Conservation (phyloP, 1,140 invertebrate species). For the Dendroctonus ponderosae region DNA sequence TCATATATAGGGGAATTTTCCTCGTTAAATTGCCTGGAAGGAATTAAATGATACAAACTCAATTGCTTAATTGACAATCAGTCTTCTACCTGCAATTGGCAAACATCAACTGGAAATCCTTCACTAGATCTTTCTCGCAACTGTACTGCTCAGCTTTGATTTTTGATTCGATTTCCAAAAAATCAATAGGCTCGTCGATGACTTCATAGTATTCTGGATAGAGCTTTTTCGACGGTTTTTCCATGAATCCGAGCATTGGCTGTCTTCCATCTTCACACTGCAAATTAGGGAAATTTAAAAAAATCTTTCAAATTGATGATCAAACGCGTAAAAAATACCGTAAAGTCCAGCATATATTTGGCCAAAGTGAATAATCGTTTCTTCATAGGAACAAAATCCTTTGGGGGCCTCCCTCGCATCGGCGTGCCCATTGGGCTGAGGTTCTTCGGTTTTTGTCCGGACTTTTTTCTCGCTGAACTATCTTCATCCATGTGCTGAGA, state of each 20-base stretch:
- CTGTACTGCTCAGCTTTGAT: slow-evolving; percentile 73
- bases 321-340: slow-evolving; percentile 55
- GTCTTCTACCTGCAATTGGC: slow-evolving; percentile 75
- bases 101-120: slow-evolving; percentile 84
- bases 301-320: slow-evolving; percentile 11
- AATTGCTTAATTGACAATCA: background rate
- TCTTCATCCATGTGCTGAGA: slow-evolving; percentile 56
- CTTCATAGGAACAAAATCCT: slow-evolving; percentile 66
- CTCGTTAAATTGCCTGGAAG: slow-evolving; percentile 81
- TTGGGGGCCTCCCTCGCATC: slow-evolving; percentile 52
- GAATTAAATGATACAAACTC: background rate
- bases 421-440: slow-evolving; percentile 49
- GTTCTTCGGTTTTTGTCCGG: slow-evolving; percentile 56
- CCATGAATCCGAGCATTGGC: slow-evolving; percentile 91
- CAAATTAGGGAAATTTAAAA: slow-evolving; percentile 10
- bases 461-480: slow-evolving; percentile 46
- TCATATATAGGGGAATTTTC: slow-evolving; percentile 93
- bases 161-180: slow-evolving; percentile 89
- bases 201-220: slow-evolving; percentile 97
- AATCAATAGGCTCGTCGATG: slow-evolving; percentile 91
- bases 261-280: slow-evolving; percentile 78
- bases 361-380: slow-evolving; percentile 72
- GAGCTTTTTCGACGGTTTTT: slow-evolving; percentile 91
- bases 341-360: slow-evolving; percentile 74
- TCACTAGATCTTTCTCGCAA: slow-evolving; percentile 60